Evolutionary conservation across 2,888 invertebrate species (phyloP).

Genomic region (Elegia similella): DNA sequence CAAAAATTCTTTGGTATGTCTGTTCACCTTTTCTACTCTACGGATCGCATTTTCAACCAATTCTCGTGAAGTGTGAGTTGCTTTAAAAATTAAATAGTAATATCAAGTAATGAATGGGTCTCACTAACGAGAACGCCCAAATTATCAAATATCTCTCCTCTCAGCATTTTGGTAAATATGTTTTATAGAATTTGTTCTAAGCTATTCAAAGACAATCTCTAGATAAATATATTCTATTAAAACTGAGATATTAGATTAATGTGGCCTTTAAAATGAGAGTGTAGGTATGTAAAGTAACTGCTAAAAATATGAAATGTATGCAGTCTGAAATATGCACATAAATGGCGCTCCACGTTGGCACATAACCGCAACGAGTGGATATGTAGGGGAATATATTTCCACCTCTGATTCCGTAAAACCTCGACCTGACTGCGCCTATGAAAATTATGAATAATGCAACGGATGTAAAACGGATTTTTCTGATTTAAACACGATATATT

Average conservation of each 20-base stretch:
- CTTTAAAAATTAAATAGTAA: too few relatives aligned
- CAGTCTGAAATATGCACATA: constrained; percentile 21
- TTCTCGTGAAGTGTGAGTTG: too few relatives aligned
- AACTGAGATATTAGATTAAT: background rate
- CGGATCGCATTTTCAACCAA: too few relatives aligned
- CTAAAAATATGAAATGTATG: constrained; percentile 1
- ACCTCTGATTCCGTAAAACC: constrained; percentile 37
- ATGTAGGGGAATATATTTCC: constrained; percentile 42
- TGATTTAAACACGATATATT: constrained; percentile 11
- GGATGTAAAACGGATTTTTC: constrained; percentile 33
- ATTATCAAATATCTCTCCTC: too few relatives aligned
- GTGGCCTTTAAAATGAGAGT: background rate
- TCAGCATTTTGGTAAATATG: too few relatives aligned
- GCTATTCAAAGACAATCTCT: too few relatives aligned
- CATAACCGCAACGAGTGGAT: constrained; percentile 24
- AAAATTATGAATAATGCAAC: constrained; percentile 55
- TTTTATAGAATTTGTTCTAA: too few relatives aligned
- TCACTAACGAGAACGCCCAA: too few relatives aligned
- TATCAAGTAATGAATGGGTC: too few relatives aligned
- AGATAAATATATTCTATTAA: background rate
- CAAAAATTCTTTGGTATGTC: too few relatives aligned
- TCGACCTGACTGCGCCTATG: constrained; percentile 32
- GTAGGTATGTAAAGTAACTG: background rate
- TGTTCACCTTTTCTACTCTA: too few relatives aligned
- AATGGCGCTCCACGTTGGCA: constrained; percentile 16